Evolutionary conservation across 2,888 invertebrate species (phyloP).

Genomic region (Scrobipalpa atriplicella): DNA sequence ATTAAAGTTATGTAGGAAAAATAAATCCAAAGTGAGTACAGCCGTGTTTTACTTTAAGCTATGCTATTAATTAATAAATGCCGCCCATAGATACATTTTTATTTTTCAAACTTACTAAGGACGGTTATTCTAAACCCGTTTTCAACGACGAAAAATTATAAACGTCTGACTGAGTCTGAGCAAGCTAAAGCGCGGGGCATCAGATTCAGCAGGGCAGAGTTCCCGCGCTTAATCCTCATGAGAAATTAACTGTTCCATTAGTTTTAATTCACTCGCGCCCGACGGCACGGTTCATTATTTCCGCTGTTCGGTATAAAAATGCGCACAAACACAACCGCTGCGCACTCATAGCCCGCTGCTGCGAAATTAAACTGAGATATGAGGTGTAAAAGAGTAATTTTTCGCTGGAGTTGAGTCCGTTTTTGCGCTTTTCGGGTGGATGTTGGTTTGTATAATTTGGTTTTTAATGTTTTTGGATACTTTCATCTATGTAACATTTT

Average conservation of each 20-base stretch:
- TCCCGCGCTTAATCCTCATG: slow-evolving; percentile 74
- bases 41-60: no score
- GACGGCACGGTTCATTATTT: slow-evolving; percentile 69
- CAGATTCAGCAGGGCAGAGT: slow-evolving; percentile 60
- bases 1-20: no score
- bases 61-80: no score
- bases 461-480: slow-evolving; percentile 15
- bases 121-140: neutral
- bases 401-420: slow-evolving; percentile 35
- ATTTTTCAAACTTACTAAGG: no score
- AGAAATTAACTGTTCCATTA: slow-evolving; percentile 82
- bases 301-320: slow-evolving; percentile 70
- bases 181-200: slow-evolving; percentile 36
- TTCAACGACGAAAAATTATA: neutral
- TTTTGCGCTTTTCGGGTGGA: slow-evolving; percentile 38
- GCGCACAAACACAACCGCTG: slow-evolving; percentile 61
- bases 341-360: slow-evolving; percentile 42
- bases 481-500: no score
- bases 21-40: no score
- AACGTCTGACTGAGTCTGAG: neutral
- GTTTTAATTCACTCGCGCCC: slow-evolving; percentile 79
- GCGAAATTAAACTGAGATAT: slow-evolving; percentile 60
- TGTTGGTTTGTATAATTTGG: slow-evolving; percentile 31
- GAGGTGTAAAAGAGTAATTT: slow-evolving; percentile 50
- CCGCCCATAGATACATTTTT: no score